Evolutionary conservation across 2,888 invertebrate genomes (phyloP).

Genomic region (Oasisia sp.): DNA sequence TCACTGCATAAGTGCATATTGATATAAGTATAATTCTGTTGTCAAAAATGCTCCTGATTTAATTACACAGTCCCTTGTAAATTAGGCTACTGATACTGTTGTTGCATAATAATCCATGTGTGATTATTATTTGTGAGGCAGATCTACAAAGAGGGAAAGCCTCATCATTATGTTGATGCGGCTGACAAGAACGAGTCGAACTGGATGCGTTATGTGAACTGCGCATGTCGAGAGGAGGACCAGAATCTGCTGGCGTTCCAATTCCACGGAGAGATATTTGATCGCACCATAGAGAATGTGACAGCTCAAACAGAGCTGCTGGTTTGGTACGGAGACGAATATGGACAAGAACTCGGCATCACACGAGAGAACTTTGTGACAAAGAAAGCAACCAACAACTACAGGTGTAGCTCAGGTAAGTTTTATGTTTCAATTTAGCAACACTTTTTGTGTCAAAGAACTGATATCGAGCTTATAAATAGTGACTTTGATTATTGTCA

Average conservation of each 20-base stretch:
- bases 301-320: background rate
- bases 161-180: background rate
- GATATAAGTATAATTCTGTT: too few species aligned
- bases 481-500: too few species aligned
- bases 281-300: background rate
- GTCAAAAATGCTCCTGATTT: too few species aligned
- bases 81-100: too few species aligned
- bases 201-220: background rate
- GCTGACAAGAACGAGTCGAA: background rate
- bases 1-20: too few species aligned
- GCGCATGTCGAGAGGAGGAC: background rate
- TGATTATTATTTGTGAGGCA: background rate
- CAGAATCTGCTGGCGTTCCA: background rate
- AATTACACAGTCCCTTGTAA: too few species aligned
- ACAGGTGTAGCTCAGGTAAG: background rate
- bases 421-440: too few species aligned
- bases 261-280: background rate
- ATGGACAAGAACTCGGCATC: slow-evolving; percentile 20
- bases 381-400: background rate
- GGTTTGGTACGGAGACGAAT: slow-evolving; percentile 18
- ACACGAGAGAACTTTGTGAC: background rate
- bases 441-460: too few species aligned
- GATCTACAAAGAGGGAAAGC: background rate
- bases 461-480: too few species aligned
- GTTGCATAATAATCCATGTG: too few species aligned